Conservation (phyloP, 2,113 vertebrate genomes). For the Propithecus coquereli region DNA sequence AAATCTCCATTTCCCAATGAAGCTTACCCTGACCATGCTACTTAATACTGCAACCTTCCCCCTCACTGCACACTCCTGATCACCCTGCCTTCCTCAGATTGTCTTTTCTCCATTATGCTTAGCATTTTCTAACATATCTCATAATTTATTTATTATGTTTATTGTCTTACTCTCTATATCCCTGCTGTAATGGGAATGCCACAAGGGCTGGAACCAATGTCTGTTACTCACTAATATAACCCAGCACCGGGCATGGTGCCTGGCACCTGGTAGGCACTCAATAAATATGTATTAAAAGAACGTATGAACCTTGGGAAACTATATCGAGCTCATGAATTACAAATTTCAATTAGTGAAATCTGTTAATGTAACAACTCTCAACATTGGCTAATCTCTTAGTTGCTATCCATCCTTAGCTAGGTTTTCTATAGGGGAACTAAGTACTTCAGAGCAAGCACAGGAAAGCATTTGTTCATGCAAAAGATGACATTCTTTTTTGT, state of each 20-base stretch:
- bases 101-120: background rate
- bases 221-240: background rate
- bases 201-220: background rate
- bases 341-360: background rate
- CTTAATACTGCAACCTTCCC: background rate
- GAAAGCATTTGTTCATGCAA: background rate
- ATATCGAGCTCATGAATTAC: background rate
- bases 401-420: background rate
- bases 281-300: constrained; percentile 17
- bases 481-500: no score
- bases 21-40: background rate
- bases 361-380: background rate
- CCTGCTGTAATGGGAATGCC: background rate
- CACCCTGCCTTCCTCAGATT: background rate
- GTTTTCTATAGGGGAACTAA: background rate
- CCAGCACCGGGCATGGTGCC: background rate
- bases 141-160: background rate
- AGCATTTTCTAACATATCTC: background rate
- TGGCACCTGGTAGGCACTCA: background rate
- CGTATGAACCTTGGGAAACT: background rate
- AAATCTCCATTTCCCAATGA: background rate
- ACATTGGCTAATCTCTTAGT: background rate
- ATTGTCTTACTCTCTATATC: background rate
- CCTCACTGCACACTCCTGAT: background rate
- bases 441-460: background rate